phyloP scores from a whole-genome alignment of 2,888 invertebrate species.

The Thyatira batis region DNA sequence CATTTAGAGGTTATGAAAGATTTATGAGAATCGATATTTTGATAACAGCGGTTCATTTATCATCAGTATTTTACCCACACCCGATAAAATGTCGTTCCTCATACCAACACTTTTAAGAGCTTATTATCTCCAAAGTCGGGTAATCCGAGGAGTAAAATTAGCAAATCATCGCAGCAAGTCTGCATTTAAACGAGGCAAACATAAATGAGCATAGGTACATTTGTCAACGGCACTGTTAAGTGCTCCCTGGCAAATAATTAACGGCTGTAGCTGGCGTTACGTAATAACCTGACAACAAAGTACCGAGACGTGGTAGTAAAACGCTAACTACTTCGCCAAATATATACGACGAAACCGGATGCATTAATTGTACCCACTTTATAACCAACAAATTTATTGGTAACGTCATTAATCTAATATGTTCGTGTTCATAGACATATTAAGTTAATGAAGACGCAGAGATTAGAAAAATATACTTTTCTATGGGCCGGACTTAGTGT shows the following conservation, averaged over 20 bases:
- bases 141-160: background rate
- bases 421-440: background rate
- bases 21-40: background rate
- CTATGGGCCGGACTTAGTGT: background rate
- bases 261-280: slow-evolving; percentile 24
- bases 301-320: slow-evolving; percentile 21
- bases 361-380: slow-evolving; percentile 30
- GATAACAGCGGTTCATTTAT: background rate
- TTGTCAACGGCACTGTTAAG: slow-evolving; percentile 47
- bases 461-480: background rate
- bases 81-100: too few species aligned
- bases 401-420: background rate
- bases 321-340: slow-evolving; percentile 18
- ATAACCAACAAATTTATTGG: slow-evolving; percentile 26
- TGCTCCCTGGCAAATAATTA: slow-evolving; percentile 35
- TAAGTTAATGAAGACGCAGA: background rate
- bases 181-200: slow-evolving; percentile 31
- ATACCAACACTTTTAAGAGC: too few species aligned
- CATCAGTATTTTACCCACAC: background rate
- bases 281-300: slow-evolving; percentile 21
- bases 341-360: slow-evolving; percentile 17
- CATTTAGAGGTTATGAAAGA: background rate
- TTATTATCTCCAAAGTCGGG: background rate
- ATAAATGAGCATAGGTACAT: slow-evolving; percentile 37
- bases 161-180: slow-evolving; percentile 9